Percentiles rank a stretch among this genome's conserved stretches.
phyloP scores from a whole-genome alignment of 2,113 vertebrate genomes.

The Morone saxatilis region DNA sequence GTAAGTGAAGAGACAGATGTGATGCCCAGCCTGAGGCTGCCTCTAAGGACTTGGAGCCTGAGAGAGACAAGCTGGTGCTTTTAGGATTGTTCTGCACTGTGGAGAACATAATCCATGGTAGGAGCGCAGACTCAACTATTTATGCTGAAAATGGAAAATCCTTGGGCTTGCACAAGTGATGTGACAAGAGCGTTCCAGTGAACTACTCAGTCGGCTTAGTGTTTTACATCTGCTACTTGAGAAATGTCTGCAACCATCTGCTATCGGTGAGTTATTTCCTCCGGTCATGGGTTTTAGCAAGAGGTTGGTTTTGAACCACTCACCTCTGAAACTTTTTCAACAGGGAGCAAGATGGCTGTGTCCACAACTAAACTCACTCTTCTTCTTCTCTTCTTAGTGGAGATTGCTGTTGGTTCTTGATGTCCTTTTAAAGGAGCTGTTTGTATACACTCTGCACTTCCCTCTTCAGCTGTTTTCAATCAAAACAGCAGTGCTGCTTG shows the following conservation, averaged over 20 bases:
- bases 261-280: slow-evolving; percentile 40
- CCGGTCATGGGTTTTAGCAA: slow-evolving; percentile 7
- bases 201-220: slow-evolving; percentile 43
- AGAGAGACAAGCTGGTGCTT: slow-evolving; percentile 24
- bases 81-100: background rate
- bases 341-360: background rate
- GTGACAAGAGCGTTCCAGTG: slow-evolving; percentile 6
- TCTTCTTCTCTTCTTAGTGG: background rate
- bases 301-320: slow-evolving; percentile 24
- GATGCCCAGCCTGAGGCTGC: slow-evolving; percentile 15
- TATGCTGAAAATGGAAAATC: slow-evolving; percentile 47
- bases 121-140: slow-evolving; percentile 26
- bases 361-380: background rate
- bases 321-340: slow-evolving; percentile 2
- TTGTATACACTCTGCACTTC: background rate
- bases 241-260: slow-evolving; percentile 33
- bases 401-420: background rate
- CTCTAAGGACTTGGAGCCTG: slow-evolving; percentile 27
- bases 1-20: slow-evolving; percentile 46
- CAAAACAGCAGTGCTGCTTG: background rate
- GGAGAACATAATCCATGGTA: slow-evolving; percentile 24
- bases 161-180: slow-evolving; percentile 3
- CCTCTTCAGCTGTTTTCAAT: background rate
- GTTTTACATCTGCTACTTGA: background rate
- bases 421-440: background rate